These are phyloP conservation scores for Synergus umbraculus DNA, from an alignment of 2,888 invertebrate genomes.

Conservation along the genomic window DNA sequence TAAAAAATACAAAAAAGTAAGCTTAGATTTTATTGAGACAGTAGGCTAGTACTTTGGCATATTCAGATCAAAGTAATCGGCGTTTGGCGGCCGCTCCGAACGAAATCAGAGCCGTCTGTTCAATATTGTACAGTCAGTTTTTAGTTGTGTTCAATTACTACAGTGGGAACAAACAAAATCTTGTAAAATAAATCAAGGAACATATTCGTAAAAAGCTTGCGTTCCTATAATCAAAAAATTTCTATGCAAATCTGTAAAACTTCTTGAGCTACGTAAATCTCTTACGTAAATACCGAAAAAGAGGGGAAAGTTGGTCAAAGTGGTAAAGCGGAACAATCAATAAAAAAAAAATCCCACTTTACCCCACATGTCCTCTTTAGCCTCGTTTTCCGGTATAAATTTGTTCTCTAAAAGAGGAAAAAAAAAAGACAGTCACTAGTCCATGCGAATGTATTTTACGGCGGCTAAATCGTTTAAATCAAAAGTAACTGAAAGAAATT, in stretches of 20 bases:
- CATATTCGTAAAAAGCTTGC: slow-evolving; percentile 26
- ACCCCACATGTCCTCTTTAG: no score
- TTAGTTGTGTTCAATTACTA: slow-evolving; percentile 70
- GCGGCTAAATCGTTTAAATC: slow-evolving; percentile 42
- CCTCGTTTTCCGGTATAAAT: no score
- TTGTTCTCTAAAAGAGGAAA: neutral
- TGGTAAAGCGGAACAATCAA: no score
- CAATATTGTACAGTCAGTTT: slow-evolving; percentile 66
- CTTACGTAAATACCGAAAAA: no score
- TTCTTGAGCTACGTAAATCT: neutral
- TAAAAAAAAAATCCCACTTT: no score
- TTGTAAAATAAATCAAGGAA: slow-evolving; percentile 32
- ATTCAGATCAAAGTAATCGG: slow-evolving; percentile 9
- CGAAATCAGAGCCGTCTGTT: slow-evolving; percentile 46
- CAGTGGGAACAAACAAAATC: slow-evolving; percentile 44
- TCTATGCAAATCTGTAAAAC: neutral
- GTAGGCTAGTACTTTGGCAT: slow-evolving; percentile 19
- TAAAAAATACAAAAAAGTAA: neutral
- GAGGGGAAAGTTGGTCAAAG: no score
- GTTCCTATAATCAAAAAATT: slow-evolving; percentile 11
- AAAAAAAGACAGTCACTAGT: slow-evolving; percentile 54
- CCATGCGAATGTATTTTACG: slow-evolving; percentile 44
- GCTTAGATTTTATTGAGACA: slow-evolving; percentile 11
- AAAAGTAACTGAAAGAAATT: neutral
- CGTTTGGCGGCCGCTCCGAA: slow-evolving; percentile 7